Base-by-base conservation (phyloP, 1,140 invertebrate species). In the Augochlora pura region DNA sequence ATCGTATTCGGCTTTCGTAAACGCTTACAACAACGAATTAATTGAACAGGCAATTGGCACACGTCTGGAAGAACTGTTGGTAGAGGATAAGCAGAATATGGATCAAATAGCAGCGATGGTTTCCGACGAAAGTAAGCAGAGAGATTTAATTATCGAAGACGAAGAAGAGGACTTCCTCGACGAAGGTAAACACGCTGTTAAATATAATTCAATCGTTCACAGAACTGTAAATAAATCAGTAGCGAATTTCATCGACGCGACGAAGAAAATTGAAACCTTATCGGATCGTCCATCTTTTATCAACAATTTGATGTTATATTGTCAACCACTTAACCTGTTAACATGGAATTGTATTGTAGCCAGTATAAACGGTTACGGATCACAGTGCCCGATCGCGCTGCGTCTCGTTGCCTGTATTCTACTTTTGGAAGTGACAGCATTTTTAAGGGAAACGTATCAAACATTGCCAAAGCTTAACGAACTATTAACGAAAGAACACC, bases 111-210 rank as follows among this genome's bases (percentile, higher is more conserved):
- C 95, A 49, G 93, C 94, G 8, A 94, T 97, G 83, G 94, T 98
- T 0, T 94, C 94, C 0, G 98, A 99, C 91, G 97, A 98, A 60
- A 94, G 94, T 52, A 97, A 96, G 82, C 96, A 97, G 88, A 95
- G 96, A 72, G 97, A 99, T 83, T 93, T 99, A 1, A 91, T 98
- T 72, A 94, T 97, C 62, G 96, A 98, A 92, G 98, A 99, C 88
- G 98, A 99, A 89, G 98, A 99, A 88, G 99, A 99, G 94, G 98
- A 99, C 92, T 99, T 99, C 90, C 93, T 99, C 9, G 98, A 99
- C 93, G 99, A 99, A 95, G 96, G 97, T 98, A 91, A 85, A 60
- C 64, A 49, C 46, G 12, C 12, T 46, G 10, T 46, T 12, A 12
- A 46, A 46, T 12, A 32, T 2, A 32, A 2, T 32, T 32, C 4